These are phyloP conservation scores for Ameiurus melas DNA, from an alignment of 2,113 vertebrate genomes.

Conservation along the genomic window DNA sequence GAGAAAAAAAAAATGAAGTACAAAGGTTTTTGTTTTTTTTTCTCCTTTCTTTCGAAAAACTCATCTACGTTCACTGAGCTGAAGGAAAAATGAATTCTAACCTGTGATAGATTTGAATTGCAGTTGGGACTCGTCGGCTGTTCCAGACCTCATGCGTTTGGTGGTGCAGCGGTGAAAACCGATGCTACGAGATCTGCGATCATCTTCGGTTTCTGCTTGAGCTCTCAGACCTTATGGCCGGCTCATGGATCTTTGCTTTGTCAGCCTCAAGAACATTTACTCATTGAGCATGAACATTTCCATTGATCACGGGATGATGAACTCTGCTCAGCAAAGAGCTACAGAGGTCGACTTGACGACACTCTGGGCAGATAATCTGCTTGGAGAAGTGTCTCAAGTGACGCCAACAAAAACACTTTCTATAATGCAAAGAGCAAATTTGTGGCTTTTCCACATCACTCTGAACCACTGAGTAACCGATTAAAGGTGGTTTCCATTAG, in stretches of 20 bases:
- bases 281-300: conserved; percentile 28
- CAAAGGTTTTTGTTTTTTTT: background rate
- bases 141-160: background rate
- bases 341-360: conserved; percentile 19
- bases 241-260: conserved; percentile 34
- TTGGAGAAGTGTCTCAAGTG: background rate
- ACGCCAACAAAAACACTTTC: conserved; percentile 18
- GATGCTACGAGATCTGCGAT: background rate
- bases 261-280: conserved; percentile 53
- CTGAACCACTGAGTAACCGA: background rate
- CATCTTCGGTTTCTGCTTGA: background rate
- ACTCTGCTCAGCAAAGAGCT: background rate
- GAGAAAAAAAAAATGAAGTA: background rate
- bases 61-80: background rate
- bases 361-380: conserved; percentile 25
- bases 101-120: background rate
- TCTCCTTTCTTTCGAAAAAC: background rate
- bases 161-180: background rate
- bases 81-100: background rate
- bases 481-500: background rate
- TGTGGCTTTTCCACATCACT: background rate
- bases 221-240: conserved; percentile 5
- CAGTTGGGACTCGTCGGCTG: background rate
- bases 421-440: background rate
- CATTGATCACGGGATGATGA: conserved; percentile 26